These are phyloP conservation scores for Pomatostomus ruficeps DNA, from an alignment of 2,113 vertebrate genomes.

Conservation along the genomic window DNA sequence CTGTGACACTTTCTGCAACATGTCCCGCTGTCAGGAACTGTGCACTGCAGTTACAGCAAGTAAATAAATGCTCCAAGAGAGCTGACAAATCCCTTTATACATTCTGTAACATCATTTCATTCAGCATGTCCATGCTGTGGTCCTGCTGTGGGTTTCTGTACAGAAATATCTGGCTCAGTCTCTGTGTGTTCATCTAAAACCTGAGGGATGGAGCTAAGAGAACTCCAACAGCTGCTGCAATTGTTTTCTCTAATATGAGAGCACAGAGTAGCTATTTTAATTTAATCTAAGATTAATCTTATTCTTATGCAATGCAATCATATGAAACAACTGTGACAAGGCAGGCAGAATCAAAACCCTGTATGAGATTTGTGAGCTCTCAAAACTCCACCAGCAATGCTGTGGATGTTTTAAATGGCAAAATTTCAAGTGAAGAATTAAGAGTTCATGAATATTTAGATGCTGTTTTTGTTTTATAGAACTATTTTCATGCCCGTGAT, in stretches of 20 bases:
- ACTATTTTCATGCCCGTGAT: not conserved
- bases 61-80: not conserved
- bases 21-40: not conserved
- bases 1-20: not conserved
- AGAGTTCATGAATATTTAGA: not conserved
- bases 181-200: not conserved
- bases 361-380: not conserved
- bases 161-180: not conserved
- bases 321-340: not conserved
- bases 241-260: not conserved
- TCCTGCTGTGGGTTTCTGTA: not conserved
- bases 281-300: not conserved
- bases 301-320: not conserved
- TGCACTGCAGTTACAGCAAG: not conserved
- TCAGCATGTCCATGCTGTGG: not conserved
- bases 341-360: not conserved
- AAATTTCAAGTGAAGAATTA: not conserved
- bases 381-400: not conserved
- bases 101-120: rapidly evolving
- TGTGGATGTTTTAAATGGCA: not conserved
- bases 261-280: not conserved
- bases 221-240: not conserved
- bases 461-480: not conserved
- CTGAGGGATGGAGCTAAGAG: not conserved
- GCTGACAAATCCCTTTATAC: not conserved